Evolutionary conservation across 2,797 vertebrate species (phyloP).

Genomic region (Pipistrellus pygmaeus): DNA sequence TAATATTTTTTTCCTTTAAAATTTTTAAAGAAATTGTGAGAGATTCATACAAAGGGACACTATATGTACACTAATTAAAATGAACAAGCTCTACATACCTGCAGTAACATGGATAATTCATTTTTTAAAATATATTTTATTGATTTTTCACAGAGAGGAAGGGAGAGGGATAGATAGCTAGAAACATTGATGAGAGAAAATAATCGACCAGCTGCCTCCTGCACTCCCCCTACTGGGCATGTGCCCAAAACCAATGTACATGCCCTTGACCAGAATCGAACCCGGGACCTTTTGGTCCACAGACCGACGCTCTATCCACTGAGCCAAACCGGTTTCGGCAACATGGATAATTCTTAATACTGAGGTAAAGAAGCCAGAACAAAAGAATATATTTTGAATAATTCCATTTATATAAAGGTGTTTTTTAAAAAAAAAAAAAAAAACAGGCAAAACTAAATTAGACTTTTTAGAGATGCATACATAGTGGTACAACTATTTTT

Average conservation of each 20-base stretch:
- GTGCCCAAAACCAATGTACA: no score
- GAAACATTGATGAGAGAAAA: no score
- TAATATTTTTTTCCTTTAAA: no score
- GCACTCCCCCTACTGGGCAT: no score
- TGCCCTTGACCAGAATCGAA: no score
- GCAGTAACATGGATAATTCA: background rate
- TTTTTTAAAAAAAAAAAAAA: background rate
- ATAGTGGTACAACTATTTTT: background rate
- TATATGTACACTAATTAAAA: conserved; percentile 21
- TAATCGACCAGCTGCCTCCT: no score
- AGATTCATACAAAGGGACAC: background rate
- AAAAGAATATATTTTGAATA: background rate
- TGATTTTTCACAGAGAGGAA: no score
- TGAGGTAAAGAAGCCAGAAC: background rate
- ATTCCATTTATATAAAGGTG: background rate
- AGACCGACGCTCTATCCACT: no score
- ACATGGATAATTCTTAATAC: conserved; percentile 15
- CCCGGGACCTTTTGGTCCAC: no score
- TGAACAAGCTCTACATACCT: background rate
- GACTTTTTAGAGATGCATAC: background rate
- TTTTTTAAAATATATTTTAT: background rate
- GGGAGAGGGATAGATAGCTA: no score
- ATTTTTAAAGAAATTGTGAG: conserved; percentile 16
- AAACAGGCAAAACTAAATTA: conserved; percentile 43
- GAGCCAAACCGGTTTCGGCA: background rate